Evolutionary conservation across 1,140 invertebrate species (phyloP), one percentile per base, ranked within the genome.

Genomic region (Magallana angulata): DNA sequence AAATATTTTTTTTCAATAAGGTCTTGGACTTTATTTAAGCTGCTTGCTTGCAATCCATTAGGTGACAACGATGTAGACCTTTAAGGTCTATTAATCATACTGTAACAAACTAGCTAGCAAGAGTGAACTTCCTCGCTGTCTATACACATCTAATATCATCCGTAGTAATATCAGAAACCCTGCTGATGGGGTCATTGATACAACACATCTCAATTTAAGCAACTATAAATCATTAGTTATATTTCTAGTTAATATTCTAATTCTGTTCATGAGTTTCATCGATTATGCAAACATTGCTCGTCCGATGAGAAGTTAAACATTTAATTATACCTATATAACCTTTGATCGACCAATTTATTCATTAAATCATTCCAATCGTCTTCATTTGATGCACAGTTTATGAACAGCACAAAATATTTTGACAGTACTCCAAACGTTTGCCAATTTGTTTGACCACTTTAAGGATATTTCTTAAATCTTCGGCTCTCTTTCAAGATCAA

Each of bases 241-340:
- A 76, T 76, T 76, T 76, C 9, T 7, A 76, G 24, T 36, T 76
- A 76, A 76, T 76, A 76, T 76, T 76, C 68, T 76, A 18, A 76
- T 76, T 30, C 30, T 76, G 24, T 76, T 12, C 36, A 30, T 36
- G 36, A 30, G 11, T 76, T 76, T 76, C 18, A 76, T 76, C 68
- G 68, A 76, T 76, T 76, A 76, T 76, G 11, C 68, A 76, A 76
- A 76, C 68, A 76, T 76, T 30, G 24, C 18, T 11, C 24, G 24
- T 76, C 68, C 7, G 24, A 24, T 76, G 68, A 76, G 24, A 76
- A 76, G 24, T 24, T 76, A 76, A 76, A 30, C 7, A 76, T 76
- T 76, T 76, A 76, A 76, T 76, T 76, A 76, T 76, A 76, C 68
- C 68, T 76, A 76, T 7, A 30, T 76, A 76, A 76, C 68, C 68